A percentile compares a stretch with the other conserved stretches of the same genome.
Conservation (phyloP, 1,140 invertebrate species). For the Leptonema lineaticorne region DNA sequence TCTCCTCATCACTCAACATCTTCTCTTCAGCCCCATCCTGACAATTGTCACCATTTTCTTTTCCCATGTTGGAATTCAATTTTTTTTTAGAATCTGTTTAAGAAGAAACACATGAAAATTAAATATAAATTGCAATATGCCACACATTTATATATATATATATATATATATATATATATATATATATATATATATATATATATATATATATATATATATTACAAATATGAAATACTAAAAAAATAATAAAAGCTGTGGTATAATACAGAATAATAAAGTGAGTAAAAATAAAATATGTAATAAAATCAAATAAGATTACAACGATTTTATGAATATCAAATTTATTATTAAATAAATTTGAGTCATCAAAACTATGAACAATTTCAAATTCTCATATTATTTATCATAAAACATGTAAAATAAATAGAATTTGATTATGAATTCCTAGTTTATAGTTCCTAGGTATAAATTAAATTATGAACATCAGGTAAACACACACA, state of each 20-base stretch:
- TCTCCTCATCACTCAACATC: constrained; percentile 63
- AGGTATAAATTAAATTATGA: too few relatives aligned
- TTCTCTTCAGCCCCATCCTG: constrained; percentile 66
- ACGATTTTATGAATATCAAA: too few relatives aligned
- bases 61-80: constrained; percentile 46
- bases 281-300: too few relatives aligned
- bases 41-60: constrained; percentile 48
- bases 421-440: too few relatives aligned
- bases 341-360: too few relatives aligned
- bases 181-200: background rate
- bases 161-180: background rate
- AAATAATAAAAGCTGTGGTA: background rate
- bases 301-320: too few relatives aligned
- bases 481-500: too few relatives aligned
- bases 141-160: too few relatives aligned
- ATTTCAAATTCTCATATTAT: too few relatives aligned
- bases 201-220: background rate
- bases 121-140: background rate
- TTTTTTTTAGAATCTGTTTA: constrained; percentile 24
- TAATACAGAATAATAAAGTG: background rate
- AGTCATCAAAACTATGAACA: too few relatives aligned
- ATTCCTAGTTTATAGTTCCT: too few relatives aligned
- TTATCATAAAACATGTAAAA: too few relatives aligned
- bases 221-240: background rate
- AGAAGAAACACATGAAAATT: background rate